Evolutionary conservation across 2,797 vertebrate genomes (phyloP), one percentile per base, ranked within the genome.

Genomic region (Fratercula arctica): DNA sequence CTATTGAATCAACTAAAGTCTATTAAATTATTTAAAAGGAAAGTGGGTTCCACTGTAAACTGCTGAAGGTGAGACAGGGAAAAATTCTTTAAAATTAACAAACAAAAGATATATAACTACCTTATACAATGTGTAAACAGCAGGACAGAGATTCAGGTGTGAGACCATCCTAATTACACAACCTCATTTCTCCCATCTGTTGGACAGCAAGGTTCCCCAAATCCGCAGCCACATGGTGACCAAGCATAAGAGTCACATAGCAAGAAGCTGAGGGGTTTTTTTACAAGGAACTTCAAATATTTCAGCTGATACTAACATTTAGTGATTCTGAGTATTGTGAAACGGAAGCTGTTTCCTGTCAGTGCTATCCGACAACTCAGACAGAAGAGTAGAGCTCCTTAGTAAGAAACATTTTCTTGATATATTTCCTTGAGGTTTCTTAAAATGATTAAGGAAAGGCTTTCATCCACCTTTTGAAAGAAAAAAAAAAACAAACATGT

Each of bases 161-260:
- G 13, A 83, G 23, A 37, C 9, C n/a, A 28, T 35, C 10, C 37
- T 41, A 43, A 28, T 9, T 59, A 43, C 16, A 53, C 23, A 72
- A 18, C 18, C 13, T 67, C 18, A 25, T 11, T 60, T 19, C 33
- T 61, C 28, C 25, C 20, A 39, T 26, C 50, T 86, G 11, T 39
- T 79, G 20, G 18, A 39, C 10, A 25, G 45, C 6, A 63, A 76
- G 16, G 46, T 29, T 92, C 21, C 19, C 35, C 16, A 46, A 35
- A 11, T 69, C n/a, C 31, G 33, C 9, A 56, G 26, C 13, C 29
- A 61, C 4, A 2, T 16, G 16, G 14, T 0, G 1, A 9, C 16
- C 41, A 60, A 70, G 33, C 15, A 45, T 75, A 37, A 8, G 8
- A 79, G 43, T 28, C 61, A 51, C 10, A 79, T 1, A 57, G 10